These are phyloP conservation scores for Platycnemis pennipes DNA, from an alignment of 2,888 invertebrate genomes.

Conservation along the genomic window DNA sequence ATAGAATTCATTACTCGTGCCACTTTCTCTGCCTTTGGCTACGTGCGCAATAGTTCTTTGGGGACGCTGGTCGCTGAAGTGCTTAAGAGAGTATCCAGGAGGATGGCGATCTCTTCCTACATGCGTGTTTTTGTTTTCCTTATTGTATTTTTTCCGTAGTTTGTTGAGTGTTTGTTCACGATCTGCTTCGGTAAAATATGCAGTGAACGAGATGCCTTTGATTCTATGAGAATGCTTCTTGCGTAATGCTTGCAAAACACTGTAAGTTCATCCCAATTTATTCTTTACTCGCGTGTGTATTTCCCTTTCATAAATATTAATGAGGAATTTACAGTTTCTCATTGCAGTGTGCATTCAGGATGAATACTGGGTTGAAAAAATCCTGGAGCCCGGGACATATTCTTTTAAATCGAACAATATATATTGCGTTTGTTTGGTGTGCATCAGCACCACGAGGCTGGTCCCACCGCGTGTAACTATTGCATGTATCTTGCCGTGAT, in stretches of 20 bases:
- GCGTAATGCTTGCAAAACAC: background rate
- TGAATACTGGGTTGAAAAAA: background rate
- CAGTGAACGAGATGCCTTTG: background rate
- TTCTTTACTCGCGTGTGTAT: background rate
- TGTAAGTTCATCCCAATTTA: background rate
- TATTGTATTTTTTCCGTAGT: background rate
- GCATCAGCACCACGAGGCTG: too few relatives aligned
- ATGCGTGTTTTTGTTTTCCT: background rate
- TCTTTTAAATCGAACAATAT: too few relatives aligned
- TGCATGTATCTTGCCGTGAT: too few relatives aligned
- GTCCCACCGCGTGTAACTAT: too few relatives aligned
- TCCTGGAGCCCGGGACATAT: background rate
- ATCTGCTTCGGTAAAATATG: background rate
- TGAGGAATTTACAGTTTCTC: background rate
- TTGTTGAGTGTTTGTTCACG: background rate
- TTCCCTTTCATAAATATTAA: background rate
- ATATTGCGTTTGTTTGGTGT: too few relatives aligned
- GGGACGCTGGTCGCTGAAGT: background rate
- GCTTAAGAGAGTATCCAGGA: background rate
- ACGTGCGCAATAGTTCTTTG: background rate
- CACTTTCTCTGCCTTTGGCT: constrained; percentile 30
- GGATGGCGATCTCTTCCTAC: background rate
- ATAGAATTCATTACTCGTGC: constrained; percentile 16
- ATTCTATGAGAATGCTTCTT: too few relatives aligned
- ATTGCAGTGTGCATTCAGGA: background rate